Conservation (phyloP, 2,888 invertebrate genomes). For the Philereme transversata region DNA sequence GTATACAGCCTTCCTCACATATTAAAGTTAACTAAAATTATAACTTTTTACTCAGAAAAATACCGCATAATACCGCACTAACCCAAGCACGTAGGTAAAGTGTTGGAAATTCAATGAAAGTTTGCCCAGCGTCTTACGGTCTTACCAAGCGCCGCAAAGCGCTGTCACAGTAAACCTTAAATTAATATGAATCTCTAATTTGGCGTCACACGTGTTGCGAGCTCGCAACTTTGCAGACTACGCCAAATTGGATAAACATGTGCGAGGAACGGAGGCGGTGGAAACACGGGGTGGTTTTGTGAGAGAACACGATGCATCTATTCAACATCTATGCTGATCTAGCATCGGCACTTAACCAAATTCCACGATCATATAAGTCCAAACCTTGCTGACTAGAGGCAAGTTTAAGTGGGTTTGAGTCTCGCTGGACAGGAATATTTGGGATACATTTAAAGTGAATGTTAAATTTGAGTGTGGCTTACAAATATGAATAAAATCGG, state of each 20-base stretch:
- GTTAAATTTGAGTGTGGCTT: no score
- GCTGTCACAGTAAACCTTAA: constrained; percentile 71
- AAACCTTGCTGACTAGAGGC: no score
- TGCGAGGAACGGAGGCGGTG: constrained; percentile 61
- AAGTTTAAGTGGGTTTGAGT: no score
- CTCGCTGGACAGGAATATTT: no score
- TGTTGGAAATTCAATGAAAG: constrained; percentile 55
- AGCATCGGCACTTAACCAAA: no score
- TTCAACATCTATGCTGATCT: no score
- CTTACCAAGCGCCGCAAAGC: constrained; percentile 57
- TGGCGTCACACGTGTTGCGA: constrained; percentile 80
- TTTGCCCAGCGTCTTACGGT: constrained; percentile 56
- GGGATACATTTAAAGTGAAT: no score
- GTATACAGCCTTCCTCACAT: not conserved
- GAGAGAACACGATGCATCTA: constrained; percentile 3
- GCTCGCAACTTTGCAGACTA: constrained; percentile 82
- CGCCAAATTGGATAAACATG: constrained; percentile 83
- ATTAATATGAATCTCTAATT: constrained; percentile 84
- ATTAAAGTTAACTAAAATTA: not conserved
- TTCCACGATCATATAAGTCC: no score
- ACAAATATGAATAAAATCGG: no score
- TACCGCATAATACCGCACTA: constrained; percentile 34
- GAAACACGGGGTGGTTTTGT: constrained; percentile 44
- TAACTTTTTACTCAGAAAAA: constrained; percentile 17
- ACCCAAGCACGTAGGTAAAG: constrained; percentile 50